phyloP scores from a whole-genome alignment of 1,140 invertebrate species.

The Trichonephila inaurata region DNA sequence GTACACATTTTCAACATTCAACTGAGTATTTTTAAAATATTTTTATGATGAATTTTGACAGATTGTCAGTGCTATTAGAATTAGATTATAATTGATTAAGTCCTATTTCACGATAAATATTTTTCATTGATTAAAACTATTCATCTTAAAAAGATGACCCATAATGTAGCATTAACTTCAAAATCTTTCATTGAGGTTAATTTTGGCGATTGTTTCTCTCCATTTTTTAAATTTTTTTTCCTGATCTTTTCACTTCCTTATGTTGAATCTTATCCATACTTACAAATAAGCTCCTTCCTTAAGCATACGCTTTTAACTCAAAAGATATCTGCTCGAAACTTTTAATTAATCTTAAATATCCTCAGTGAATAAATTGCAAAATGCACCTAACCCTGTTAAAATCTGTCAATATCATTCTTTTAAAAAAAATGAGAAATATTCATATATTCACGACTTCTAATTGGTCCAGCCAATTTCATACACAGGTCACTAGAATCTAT shows the following conservation, averaged over 20 bases:
- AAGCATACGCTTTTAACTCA: constrained; percentile 19
- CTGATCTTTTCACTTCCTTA: not conserved
- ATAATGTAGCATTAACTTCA: not conserved
- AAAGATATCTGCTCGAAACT: not conserved
- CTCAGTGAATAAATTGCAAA: constrained; percentile 40
- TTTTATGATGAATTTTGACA: constrained; percentile 56
- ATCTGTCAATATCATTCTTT: not conserved
- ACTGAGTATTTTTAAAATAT: constrained; percentile 63
- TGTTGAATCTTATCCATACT: not conserved
- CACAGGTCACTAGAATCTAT: constrained; percentile 1
- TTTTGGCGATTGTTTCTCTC: constrained; percentile 20
- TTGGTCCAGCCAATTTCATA: constrained; percentile 74
- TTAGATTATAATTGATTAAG: not conserved
- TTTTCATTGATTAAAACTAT: not conserved
- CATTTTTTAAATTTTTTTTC: not conserved
- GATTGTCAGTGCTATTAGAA: constrained; percentile 73
- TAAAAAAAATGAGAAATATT: not conserved
- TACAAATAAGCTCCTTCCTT: constrained; percentile 60
- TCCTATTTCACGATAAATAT: not conserved
- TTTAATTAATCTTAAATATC: not conserved
- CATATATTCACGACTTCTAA: constrained; percentile 31
- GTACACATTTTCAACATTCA: constrained; percentile 56
- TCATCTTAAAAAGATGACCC: not conserved
- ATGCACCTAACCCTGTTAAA: constrained; percentile 14
- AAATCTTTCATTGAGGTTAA: constrained; percentile 20